Evolutionary conservation across 2,113 vertebrate species (phyloP).

Genomic region (Takifugu bimaculatus): DNA sequence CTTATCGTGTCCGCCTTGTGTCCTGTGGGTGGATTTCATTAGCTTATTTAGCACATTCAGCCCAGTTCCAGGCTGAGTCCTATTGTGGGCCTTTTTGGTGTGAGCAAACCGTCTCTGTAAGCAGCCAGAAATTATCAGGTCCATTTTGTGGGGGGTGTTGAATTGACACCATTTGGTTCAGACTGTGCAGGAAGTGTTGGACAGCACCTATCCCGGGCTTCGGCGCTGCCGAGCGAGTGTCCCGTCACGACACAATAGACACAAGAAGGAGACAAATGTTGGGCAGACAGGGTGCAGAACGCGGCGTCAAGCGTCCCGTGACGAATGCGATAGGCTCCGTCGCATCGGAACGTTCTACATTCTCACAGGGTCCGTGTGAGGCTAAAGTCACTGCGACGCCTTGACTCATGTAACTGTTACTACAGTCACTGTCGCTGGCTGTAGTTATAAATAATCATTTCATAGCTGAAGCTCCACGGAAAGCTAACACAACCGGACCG

Average conservation of each 20-base stretch:
- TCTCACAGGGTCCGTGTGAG: constrained; percentile 36
- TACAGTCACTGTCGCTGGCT: constrained; percentile 16
- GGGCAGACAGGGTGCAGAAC: constrained; percentile 29
- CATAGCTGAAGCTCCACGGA: too few relatives aligned
- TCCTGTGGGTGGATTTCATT: constrained; percentile 71
- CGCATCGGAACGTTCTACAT: constrained; percentile 41
- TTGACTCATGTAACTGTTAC: constrained; percentile 30
- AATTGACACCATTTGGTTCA: constrained; percentile 57
- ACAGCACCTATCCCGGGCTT: constrained; percentile 9
- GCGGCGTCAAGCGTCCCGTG: constrained; percentile 51
- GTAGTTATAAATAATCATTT: too few relatives aligned
- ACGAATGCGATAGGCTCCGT: constrained; percentile 51
- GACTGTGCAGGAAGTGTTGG: constrained; percentile 40
- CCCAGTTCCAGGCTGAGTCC: constrained; percentile 54
- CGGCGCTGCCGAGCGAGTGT: constrained; percentile 29
- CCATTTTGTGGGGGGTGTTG: constrained; percentile 58
- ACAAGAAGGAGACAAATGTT: constrained; percentile 49
- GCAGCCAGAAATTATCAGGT: constrained; percentile 60
- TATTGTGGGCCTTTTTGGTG: constrained; percentile 63
- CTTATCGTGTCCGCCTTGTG: constrained; percentile 64
- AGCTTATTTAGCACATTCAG: constrained; percentile 67
- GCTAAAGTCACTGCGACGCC: constrained; percentile 9
- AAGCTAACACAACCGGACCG: too few relatives aligned
- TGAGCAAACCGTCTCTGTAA: constrained; percentile 50
- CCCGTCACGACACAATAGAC: constrained; percentile 38